These are phyloP conservation scores for Microctenopoma lineatum DNA, from an alignment of 2,797 vertebrate species.

Conservation along the genomic window DNA sequence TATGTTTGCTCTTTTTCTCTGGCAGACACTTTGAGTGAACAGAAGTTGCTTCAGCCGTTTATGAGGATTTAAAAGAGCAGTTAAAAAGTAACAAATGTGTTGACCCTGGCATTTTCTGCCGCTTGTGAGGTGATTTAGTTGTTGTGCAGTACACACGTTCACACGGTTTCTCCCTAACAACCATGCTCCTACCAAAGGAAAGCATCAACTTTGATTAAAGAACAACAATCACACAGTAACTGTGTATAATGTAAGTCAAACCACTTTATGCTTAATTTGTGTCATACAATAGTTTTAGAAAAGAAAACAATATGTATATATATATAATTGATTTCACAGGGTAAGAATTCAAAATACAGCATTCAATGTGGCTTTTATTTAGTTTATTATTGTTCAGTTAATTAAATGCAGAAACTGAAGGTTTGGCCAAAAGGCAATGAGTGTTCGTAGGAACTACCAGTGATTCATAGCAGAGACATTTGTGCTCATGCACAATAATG, in stretches of 20 bases:
- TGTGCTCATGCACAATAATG: not conserved
- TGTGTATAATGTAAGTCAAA: not conserved
- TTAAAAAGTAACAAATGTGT: constrained; percentile 22
- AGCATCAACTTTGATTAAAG: not conserved
- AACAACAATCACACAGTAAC: not conserved
- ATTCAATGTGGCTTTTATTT: not conserved
- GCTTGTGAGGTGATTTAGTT: not conserved
- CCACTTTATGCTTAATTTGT: not conserved
- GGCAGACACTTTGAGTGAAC: constrained; percentile 37
- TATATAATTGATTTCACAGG: not conserved
- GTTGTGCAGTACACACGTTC: not conserved
- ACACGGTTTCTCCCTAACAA: not conserved
- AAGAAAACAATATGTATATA: not conserved
- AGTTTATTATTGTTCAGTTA: not conserved
- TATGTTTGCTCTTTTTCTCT: constrained; percentile 64
- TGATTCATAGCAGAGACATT: constrained; percentile 2
- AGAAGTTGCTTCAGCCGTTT: constrained; percentile 37
- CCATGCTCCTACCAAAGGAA: not conserved
- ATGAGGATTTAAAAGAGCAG: constrained; percentile 28
- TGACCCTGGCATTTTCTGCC: constrained; percentile 3
- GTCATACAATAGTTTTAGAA: not conserved
- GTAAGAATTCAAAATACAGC: not conserved
- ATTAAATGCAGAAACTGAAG: too few species aligned
- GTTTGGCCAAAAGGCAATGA: too few species aligned
- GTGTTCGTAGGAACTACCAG: constrained; percentile 9